Conservation (phyloP, 2,113 vertebrate species). For the Ophiodon elongatus region DNA sequence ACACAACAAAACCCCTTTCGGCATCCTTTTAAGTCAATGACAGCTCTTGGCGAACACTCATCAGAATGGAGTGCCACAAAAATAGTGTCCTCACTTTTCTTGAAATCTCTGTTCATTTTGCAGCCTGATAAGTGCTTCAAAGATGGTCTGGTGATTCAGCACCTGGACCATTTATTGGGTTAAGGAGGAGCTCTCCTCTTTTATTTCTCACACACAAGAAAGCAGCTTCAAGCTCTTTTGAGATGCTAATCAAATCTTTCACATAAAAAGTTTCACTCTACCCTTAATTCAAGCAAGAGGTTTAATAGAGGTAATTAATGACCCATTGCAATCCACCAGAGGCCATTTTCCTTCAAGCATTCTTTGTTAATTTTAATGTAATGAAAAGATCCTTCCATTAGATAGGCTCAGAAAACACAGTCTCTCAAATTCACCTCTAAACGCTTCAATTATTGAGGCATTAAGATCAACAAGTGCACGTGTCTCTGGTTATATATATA, state of each 20-base stretch:
- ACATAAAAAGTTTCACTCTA: constrained; percentile 43
- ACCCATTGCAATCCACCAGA: constrained; percentile 44
- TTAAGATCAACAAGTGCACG: neutral
- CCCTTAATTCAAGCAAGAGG: constrained; percentile 51
- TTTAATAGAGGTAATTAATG: constrained; percentile 65
- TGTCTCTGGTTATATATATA: neutral
- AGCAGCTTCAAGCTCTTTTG: constrained; percentile 45
- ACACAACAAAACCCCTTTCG: constrained; percentile 31
- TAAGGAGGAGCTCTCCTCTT: constrained; percentile 39
- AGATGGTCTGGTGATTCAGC: constrained; percentile 40
- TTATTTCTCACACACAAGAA: constrained; percentile 40
- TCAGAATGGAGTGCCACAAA: constrained; percentile 47
- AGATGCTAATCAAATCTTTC: constrained; percentile 52
- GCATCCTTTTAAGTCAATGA: constrained; percentile 54
- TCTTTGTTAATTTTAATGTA: constrained; percentile 60
- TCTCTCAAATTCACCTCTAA: constrained; percentile 21
- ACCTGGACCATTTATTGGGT: constrained; percentile 45
- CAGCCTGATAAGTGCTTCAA: constrained; percentile 41
- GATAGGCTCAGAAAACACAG: too few relatives aligned
- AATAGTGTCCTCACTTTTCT: constrained; percentile 48
- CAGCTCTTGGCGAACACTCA: constrained; percentile 48
- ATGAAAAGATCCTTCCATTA: constrained; percentile 53
- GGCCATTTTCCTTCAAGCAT: constrained; percentile 53
- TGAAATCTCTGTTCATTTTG: constrained; percentile 44
- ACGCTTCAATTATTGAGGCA: constrained; percentile 21